Evolutionary conservation across 2,113 vertebrate genomes (phyloP).

Genomic region (Rhineura floridana): DNA sequence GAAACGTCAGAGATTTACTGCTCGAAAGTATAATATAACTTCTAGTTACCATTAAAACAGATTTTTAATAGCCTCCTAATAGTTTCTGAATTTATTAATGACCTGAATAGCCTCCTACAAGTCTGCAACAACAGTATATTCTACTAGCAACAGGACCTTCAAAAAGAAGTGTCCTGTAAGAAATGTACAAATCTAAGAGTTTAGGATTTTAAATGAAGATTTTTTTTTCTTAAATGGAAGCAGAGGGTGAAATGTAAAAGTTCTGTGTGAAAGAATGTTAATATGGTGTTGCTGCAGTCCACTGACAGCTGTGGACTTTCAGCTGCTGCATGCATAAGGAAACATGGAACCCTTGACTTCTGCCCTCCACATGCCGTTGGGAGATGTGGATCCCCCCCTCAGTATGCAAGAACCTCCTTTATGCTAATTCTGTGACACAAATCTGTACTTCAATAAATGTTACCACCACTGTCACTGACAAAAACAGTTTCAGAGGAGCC

Average conservation of each 20-base stretch:
- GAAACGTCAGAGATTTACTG: background rate
- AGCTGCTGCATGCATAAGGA: background rate
- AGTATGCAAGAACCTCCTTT: too few relatives aligned
- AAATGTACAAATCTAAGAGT: background rate
- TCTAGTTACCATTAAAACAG: slow-evolving; percentile 10
- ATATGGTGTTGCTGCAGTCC: background rate
- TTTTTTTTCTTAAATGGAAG: background rate
- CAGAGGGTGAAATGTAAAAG: background rate
- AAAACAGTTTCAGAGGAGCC: too few relatives aligned
- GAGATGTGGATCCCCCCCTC: too few relatives aligned
- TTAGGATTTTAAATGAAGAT: background rate
- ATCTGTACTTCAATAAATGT: background rate
- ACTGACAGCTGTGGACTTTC: background rate
- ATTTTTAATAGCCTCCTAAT: background rate
- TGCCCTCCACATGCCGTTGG: too few relatives aligned
- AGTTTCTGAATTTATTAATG: background rate
- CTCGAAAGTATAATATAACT: background rate
- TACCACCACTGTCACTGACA: background rate
- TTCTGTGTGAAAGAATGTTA: background rate
- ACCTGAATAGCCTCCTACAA: background rate
- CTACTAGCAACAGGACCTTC: background rate
- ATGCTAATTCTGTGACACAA: background rate
- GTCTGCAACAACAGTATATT: background rate
- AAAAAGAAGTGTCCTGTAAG: background rate
- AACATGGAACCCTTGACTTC: too few relatives aligned